phyloP scores from a whole-genome alignment of 2,113 vertebrate genomes.

The Thamnophis sirtalis region DNA sequence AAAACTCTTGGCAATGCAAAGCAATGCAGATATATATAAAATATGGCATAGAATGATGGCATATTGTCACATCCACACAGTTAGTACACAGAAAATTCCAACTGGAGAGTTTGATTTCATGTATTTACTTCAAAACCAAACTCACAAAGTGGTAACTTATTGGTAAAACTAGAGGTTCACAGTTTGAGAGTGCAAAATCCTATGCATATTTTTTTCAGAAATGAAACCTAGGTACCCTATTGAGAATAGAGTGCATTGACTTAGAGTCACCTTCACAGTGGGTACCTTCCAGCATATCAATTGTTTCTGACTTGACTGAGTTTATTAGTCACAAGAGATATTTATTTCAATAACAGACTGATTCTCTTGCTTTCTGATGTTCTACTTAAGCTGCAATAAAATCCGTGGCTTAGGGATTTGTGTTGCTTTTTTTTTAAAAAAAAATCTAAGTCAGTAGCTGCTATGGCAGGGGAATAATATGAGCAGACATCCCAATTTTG shows the following conservation, averaged over 20 bases:
- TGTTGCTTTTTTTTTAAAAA: neutral
- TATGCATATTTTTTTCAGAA: neutral
- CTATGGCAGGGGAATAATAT: constrained; percentile 6
- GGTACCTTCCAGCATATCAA: constrained; percentile 8
- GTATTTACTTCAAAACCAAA: neutral
- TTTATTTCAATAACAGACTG: constrained; percentile 39
- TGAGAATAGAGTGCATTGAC: constrained; percentile 13
- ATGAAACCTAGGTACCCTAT: neutral
- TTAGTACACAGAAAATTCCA: neutral
- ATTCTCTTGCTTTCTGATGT: neutral
- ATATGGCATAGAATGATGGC: neutral
- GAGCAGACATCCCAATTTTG: constrained; percentile 25
- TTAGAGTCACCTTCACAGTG: constrained; percentile 20
- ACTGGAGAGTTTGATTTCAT: neutral
- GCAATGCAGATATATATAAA: neutral
- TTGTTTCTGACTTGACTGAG: constrained; percentile 8
- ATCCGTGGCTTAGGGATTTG: neutral
- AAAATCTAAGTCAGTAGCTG: neutral
- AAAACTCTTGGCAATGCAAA: neutral
- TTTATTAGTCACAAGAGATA: constrained; percentile 34
- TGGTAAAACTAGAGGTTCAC: neutral
- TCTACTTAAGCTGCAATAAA: constrained; percentile 19
- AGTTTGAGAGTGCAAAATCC: neutral
- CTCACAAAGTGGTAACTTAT: neutral
- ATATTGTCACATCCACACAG: neutral